These are phyloP conservation scores for Dryadula phaetusa DNA, from an alignment of 2,888 invertebrate species.

Conservation along the genomic window DNA sequence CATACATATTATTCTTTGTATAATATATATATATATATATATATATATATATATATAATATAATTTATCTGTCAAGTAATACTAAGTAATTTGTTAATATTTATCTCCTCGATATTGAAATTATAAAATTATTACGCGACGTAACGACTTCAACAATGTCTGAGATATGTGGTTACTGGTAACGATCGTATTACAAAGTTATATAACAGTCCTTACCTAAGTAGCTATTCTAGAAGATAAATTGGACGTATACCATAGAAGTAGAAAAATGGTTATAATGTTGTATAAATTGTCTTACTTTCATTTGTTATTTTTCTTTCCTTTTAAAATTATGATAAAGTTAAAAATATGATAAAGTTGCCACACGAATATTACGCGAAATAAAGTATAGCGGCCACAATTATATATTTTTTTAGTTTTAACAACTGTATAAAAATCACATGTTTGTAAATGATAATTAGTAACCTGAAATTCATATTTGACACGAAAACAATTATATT, in stretches of 20 bases:
- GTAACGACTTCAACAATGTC: slow-evolving; percentile 3
- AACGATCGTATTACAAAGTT: slow-evolving; percentile 45
- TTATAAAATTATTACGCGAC: background rate
- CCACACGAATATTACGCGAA: too few relatives aligned
- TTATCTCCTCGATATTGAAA: background rate
- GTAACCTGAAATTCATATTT: too few relatives aligned
- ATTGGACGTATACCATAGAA: slow-evolving; percentile 52
- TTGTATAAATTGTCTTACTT: background rate
- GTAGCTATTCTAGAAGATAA: slow-evolving; percentile 53
- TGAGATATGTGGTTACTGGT: slow-evolving; percentile 33
- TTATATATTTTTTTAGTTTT: background rate
- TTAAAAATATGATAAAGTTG: too few relatives aligned
- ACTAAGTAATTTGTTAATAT: background rate
- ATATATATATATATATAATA: background rate
- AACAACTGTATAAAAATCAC: background rate
- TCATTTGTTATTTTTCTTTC: background rate
- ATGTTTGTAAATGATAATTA: too few relatives aligned
- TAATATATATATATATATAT: background rate
- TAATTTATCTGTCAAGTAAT: background rate
- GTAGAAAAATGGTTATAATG: background rate
- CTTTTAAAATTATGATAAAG: too few relatives aligned
- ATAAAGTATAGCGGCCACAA: too few relatives aligned
- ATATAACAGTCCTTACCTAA: slow-evolving; percentile 54
- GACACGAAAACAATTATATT: too few relatives aligned
- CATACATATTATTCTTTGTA: background rate